Base-by-base conservation (phyloP, 2,113 vertebrate species). In the Myrmecophaga tridactyla region DNA sequence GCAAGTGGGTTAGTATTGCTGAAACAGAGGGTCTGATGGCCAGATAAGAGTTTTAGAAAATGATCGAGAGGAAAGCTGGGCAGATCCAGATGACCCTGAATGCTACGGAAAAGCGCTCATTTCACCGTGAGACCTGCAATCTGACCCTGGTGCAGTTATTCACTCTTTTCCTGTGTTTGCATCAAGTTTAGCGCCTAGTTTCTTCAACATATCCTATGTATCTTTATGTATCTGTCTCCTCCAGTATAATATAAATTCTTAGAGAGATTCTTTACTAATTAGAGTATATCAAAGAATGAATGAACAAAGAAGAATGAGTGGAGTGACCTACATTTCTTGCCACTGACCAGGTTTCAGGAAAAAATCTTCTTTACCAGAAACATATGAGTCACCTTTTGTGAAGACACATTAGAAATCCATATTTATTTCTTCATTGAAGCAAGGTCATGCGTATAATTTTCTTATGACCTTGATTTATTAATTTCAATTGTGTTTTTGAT, bases 401-500 rank as follows among this genome's bases (percentile, higher is more conserved):
- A 94, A 92, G 78, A n/a, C n/a, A 92, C 69, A 70, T 90, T 86
- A 91, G 78, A 94, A 94, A 90, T 67, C 41, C 23, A 23, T 75
- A 73, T 94, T 92, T 90, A 82, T 94, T 89, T 96, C 48, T 96
- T 29, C 62, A 46, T 53, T 56, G 83, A 93, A 85, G 58, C 86
- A 92, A 90, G 85, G 82, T 92, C 95, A 76, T 63, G 73, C 0
- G 3, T 95, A 65, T 86, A 92, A 95, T 96, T 58, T 87, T 78
- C n/a, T 90, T 86, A 94, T 60, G 93, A 96, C 83, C 48, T 90
- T 96, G 94, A 92, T 86, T 92, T 96, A 96, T 96, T 95, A 93
- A 92, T 97, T 94, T 95, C 73, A 94, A 11, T 94, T 95, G 89
- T 89, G 88, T 95, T 90, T 70, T 91, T 94, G 86, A 96, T 97